A percentile compares a stretch with the other conserved stretches of the same genome.
Evolutionary conservation across 2,113 vertebrate species (phyloP).

Genomic region (Thalassoma bifasciatum): DNA sequence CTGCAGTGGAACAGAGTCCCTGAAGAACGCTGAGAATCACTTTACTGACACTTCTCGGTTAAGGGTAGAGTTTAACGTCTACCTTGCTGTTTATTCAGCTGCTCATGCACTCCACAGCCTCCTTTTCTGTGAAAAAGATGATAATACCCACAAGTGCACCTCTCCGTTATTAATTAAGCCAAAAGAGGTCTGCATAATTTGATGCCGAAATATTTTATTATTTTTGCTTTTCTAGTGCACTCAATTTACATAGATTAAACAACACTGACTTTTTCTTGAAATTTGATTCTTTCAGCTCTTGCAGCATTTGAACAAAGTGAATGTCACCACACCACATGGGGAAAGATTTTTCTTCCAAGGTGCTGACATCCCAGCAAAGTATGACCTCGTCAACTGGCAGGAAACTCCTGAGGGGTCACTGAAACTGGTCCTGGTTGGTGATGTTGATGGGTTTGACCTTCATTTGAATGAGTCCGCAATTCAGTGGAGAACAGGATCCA

Average conservation of each 20-base stretch:
- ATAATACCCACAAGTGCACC: conserved; percentile 68
- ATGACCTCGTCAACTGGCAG: conserved; percentile 82
- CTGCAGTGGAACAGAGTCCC: conserved; percentile 80
- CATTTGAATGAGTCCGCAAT: conserved; percentile 75
- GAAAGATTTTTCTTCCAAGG: conserved; percentile 80
- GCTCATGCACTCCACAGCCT: conserved; percentile 74
- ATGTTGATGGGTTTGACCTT: conserved; percentile 69
- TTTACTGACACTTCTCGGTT: conserved; percentile 70
- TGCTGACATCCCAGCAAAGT: conserved; percentile 80
- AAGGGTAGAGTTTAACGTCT: conserved; percentile 78
- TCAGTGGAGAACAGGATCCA: conserved; percentile 70
- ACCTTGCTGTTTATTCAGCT: conserved; percentile 79
- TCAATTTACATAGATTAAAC: not conserved
- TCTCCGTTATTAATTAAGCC: conserved; percentile 46
- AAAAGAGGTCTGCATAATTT: not conserved
- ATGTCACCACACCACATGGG: conserved; percentile 76
- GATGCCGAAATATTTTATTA: no score
- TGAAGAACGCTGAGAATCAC: conserved; percentile 64
- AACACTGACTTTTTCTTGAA: not conserved
- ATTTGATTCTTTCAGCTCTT: conserved; percentile 60
- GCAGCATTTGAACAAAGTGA: conserved; percentile 75
- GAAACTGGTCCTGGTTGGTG: conserved; percentile 48
- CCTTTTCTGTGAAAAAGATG: conserved; percentile 70
- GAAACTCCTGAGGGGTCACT: conserved; percentile 58
- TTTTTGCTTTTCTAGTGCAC: no score